A percentile compares a stretch with the other conserved stretches of the same genome.
phyloP scores from a whole-genome alignment of 2,797 vertebrate species.

The Molossus alvarezi region DNA sequence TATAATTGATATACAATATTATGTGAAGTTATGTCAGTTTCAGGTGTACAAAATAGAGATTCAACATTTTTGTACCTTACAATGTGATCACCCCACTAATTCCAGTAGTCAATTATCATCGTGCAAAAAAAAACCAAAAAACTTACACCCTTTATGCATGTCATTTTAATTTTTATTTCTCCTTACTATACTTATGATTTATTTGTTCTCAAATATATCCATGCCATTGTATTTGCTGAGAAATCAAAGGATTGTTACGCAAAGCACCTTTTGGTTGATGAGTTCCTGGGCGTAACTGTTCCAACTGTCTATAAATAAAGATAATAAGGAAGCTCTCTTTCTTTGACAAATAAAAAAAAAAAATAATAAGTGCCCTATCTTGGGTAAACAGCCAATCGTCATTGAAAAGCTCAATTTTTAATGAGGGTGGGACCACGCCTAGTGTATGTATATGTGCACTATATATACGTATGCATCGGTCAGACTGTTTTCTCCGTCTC shows the following conservation, averaged over 20 bases:
- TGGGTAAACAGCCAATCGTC: not conserved
- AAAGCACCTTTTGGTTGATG: conserved; percentile 16
- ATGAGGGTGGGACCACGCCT: not conserved
- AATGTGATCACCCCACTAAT: not conserved
- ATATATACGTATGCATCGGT: not conserved
- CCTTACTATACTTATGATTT: not conserved
- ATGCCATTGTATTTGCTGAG: conserved; percentile 6
- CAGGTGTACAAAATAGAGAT: not conserved
- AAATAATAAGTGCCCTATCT: not conserved
- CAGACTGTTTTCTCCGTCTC: no score
- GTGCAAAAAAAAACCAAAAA: not conserved
- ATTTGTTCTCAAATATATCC: conserved; percentile 44
- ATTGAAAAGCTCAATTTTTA: not conserved
- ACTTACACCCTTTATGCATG: not conserved
- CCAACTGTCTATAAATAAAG: not conserved
- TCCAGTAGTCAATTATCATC: not conserved
- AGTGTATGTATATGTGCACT: not conserved
- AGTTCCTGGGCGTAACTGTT: not conserved
- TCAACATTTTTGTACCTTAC: not conserved
- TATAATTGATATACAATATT: not conserved
- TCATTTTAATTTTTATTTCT: not conserved
- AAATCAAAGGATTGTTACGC: not conserved
- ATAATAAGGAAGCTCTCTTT: conserved; percentile 35
- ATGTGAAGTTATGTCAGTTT: not conserved
- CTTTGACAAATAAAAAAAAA: not conserved